Evolutionary conservation across 2,888 invertebrate genomes (phyloP), one percentile per base, ranked within the genome.

Genomic region (Spodoptera littoralis): DNA sequence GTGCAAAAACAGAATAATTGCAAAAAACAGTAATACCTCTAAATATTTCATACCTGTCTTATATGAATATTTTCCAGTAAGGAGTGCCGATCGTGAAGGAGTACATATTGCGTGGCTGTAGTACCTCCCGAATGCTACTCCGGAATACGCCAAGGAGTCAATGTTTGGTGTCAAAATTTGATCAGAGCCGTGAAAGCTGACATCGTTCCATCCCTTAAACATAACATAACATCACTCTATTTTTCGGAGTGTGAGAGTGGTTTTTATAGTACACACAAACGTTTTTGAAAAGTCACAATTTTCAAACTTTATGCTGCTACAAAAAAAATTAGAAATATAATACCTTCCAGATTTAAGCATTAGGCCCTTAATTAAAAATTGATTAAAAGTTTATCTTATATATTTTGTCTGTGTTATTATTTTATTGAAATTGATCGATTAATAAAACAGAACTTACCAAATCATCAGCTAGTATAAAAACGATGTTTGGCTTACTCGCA

Each of bases 151-250:
- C 77, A 99, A 87, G 30, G 97, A 96, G 88, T 99, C 99, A 70
- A 99, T 97, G 88, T 99, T 98, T 0, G 98, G 98, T 0, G 98
- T 99, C 46, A 96, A 95, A 76, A 98, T 97, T 91, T 98, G 97
- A 78, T 97, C 95, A 0, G 97, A 97, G 0, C 98, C 98, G 81
- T 98, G 98, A 84, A 98, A 98, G 79, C 98, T 96, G 11, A 98
- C 97, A 88, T 98, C 98, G 82, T 98, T 97, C 96, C 98, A 98
- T 12, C 98, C 98, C 98, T 98, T 85, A 61, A 91, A 91, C 67
- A 78, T 11, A 50, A 36, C 2, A 6, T 36, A 36, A 36, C 36
- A 36, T 36, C 9, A 36, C 8, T 2, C 5, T 36, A 9, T 36
- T 36, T 5, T 36, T 36, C 36, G 18, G 18, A 2, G 18, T 18